Base-by-base conservation (phyloP, 2,797 vertebrate species). In the Orientallactaga sibirica region DNA sequence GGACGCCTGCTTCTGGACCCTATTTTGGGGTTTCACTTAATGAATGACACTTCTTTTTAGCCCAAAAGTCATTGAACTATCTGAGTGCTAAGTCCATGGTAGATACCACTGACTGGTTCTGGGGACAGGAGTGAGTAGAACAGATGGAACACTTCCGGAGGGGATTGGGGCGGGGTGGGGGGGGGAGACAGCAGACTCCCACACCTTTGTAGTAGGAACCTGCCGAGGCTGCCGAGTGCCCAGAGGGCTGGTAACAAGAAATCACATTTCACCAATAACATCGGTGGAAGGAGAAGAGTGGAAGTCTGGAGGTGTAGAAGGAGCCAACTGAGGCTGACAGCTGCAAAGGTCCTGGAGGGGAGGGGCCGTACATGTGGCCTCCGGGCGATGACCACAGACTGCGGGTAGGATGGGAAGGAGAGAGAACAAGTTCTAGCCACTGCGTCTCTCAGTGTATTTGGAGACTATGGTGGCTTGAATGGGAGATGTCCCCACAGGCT, bases 21-120 rank as follows among this genome's bases (percentile, higher is more conserved):
- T 83, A 52, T 86, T 88, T 84, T 86, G 19, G 66, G 91, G 61
- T 37, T 74, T 86, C 58, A 88, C 10, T 78, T 37, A 37, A 37
- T 37, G 25, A 91, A 37, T 55, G 19, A 62, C 4, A 48, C 22
- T 61, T 70, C 29, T 61, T 88, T 87, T 66, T 24, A 27, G 76
- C 64, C 37, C 7, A 55, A 19, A 0, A 71, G 74, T 76, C 71
- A 67, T 2, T 83, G 48, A 25, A 20, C 5, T 86, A 70, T 90
- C 58, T 9, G 68, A 22, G 58, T 58, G 2, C 41, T 77, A 81
- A 0, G 67, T 58, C 55, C 41, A 4, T 24, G 6, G 48, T 52
- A 64, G 75, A 43, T 52, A 29, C 18, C 14, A 8, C 29, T 55
- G 66, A 37, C 18, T 55, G 88, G 62, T 52, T 83, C 78, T 55